phyloP scores from a whole-genome alignment of 2,888 invertebrate genomes.

The Conops quadrifasciatus region DNA sequence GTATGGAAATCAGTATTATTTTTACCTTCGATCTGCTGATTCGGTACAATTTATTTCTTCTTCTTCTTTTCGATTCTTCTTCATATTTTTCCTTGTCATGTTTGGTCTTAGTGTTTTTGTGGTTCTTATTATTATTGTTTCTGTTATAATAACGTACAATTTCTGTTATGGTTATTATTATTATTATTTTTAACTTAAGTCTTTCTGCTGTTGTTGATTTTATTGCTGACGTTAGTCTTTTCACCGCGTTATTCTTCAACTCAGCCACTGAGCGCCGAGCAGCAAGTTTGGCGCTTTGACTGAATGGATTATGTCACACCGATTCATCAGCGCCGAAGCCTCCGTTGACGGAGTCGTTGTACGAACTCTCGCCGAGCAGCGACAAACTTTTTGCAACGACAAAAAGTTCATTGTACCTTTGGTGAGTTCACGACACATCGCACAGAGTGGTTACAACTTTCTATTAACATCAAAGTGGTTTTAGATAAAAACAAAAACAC shows the following conservation, averaged over 20 bases:
- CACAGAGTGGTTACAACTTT: too few relatives aligned
- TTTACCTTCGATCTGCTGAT: constrained; percentile 21
- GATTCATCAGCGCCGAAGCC: constrained; percentile 12
- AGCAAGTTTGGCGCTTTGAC: too few relatives aligned
- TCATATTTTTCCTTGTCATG: constrained; percentile 30
- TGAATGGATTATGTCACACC: constrained; percentile 27
- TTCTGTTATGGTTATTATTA: constrained; percentile 28
- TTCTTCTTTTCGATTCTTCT: constrained; percentile 1
- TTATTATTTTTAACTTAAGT: constrained; percentile 19
- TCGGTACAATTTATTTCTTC: constrained; percentile 24
- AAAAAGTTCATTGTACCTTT: constrained; percentile 4
- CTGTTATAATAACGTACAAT: constrained; percentile 9
- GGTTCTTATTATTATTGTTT: constrained; percentile 34
- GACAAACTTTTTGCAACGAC: neutral
- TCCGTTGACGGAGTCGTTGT: too few relatives aligned
- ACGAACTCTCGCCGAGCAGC: neutral
- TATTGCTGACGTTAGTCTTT: constrained; percentile 14
- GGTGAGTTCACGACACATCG: neutral
- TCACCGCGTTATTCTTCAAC: neutral
- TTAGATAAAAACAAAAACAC: too few relatives aligned
- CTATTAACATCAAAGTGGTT: too few relatives aligned
- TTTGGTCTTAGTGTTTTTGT: constrained; percentile 21
- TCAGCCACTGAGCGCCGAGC: too few relatives aligned
- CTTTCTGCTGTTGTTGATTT: constrained; percentile 17
- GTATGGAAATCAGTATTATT: constrained; percentile 28